phyloP scores from a whole-genome alignment of 2,888 invertebrate genomes.

The Troides oblongomaculatus region DNA sequence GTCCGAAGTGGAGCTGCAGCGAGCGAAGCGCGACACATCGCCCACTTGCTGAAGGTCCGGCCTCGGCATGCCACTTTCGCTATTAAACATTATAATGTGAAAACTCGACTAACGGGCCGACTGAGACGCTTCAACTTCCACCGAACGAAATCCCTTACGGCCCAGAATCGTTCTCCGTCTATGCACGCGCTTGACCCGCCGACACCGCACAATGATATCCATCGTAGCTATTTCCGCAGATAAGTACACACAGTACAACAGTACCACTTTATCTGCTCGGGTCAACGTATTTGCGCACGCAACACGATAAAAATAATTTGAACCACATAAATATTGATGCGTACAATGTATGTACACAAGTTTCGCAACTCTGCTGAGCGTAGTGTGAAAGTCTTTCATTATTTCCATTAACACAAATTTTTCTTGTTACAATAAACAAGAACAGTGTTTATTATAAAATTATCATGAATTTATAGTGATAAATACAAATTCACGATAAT shows the following conservation, averaged over 20 bases:
- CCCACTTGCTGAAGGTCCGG: slow-evolving; percentile 48
- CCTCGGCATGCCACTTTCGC: slow-evolving; percentile 58
- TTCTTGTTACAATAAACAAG: no score
- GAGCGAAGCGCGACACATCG: slow-evolving; percentile 67
- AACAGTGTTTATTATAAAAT: no score
- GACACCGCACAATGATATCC: slow-evolving; percentile 19
- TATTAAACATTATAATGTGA: slow-evolving; percentile 37
- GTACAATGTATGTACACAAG: slow-evolving; percentile 1
- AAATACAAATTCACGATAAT: no score
- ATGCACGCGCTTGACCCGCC: slow-evolving; percentile 25
- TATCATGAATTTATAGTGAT: no score
- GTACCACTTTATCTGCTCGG: slow-evolving; percentile 21
- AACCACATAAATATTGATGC: slow-evolving; percentile 15
- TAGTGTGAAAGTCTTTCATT: no score
- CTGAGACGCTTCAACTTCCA: slow-evolving; percentile 3
- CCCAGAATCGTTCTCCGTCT: slow-evolving; percentile 10
- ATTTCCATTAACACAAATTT: no score
- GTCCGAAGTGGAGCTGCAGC: slow-evolving; percentile 36
- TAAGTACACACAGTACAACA: slow-evolving; percentile 7
- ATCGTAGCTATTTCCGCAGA: slow-evolving; percentile 26
- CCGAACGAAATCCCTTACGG: slow-evolving; percentile 18
- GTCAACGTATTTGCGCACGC: slow-evolving; percentile 30
- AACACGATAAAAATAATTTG: slow-evolving; percentile 21
- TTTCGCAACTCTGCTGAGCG: slow-evolving; percentile 3
- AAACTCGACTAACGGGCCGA: slow-evolving; percentile 26